A percentile compares a stretch with the other conserved stretches of the same genome.
These are phyloP conservation scores for Malaclemys terrapin DNA, from an alignment of 2,113 vertebrate species.

Conservation along the genomic window DNA sequence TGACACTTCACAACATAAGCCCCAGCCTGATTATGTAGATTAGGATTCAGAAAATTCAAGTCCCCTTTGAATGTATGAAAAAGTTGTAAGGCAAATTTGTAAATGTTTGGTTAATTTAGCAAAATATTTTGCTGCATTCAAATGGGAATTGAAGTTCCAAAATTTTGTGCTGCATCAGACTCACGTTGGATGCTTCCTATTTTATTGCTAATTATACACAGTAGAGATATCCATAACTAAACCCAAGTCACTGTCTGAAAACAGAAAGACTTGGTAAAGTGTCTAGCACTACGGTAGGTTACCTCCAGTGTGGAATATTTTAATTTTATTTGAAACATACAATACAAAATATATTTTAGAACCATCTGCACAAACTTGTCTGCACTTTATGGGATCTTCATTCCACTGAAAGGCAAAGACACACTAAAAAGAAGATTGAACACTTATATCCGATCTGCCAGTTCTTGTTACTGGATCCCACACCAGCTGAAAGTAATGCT, in stretches of 20 bases:
- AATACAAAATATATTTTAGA: neutral
- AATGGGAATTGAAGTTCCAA: neutral
- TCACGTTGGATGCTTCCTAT: neutral
- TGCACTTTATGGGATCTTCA: neutral
- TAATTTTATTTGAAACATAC: neutral
- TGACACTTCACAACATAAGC: slow-evolving; percentile 19
- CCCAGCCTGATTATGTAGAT: slow-evolving; percentile 5
- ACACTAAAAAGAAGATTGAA: neutral
- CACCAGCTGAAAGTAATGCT: neutral
- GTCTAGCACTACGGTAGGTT: neutral
- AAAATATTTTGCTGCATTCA: neutral
- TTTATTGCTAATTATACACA: neutral
- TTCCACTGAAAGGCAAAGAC: neutral
- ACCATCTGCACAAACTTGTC: rapidly evolving
- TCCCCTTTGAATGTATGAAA: neutral
- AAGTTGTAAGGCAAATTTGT: neutral
- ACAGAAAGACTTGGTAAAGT: neutral
- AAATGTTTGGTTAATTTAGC: slow-evolving; percentile 6
- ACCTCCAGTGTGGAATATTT: neutral
- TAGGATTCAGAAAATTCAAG: slow-evolving; percentile 37
- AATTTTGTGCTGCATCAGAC: neutral
- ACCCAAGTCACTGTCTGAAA: neutral
- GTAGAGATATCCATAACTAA: neutral
- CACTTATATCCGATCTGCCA: neutral
- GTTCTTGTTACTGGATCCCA: neutral